phyloP scores from a whole-genome alignment of 23 tunicate species.

The Clavelina lepadiformis region DNA sequence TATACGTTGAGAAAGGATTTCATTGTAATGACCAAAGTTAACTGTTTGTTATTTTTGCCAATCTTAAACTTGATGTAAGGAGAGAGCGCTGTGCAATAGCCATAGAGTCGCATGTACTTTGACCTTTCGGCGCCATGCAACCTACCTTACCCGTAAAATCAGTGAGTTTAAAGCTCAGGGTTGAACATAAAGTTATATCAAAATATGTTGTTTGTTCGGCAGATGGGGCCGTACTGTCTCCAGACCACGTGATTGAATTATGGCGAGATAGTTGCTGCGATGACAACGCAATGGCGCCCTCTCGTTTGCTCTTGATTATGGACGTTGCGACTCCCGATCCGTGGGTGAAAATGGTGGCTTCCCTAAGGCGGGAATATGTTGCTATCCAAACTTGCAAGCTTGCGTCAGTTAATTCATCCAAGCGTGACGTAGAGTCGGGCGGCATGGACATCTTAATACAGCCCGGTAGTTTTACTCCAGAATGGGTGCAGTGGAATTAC shows the following conservation, averaged over 20 bases:
- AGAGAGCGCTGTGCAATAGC: no score
- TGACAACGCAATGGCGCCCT: conserved; percentile 6
- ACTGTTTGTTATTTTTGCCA: no score
- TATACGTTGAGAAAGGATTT: no score
- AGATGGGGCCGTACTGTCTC: conserved; percentile 43
- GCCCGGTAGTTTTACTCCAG: conserved; percentile 41
- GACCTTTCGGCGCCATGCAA: neutral
- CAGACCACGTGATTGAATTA: conserved; percentile 36
- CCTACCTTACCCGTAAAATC: neutral
- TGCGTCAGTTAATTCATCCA: neutral
- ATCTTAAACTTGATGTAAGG: no score
- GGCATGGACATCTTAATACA: neutral
- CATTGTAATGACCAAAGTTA: no score
- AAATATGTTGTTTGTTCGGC: neutral
- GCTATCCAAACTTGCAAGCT: conserved; percentile 37
- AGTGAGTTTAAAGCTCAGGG: neutral
- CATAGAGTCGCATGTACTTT: no score
- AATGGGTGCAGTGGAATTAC: conserved; percentile 61
- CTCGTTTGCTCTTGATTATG: conserved; percentile 36
- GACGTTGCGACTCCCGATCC: conserved; percentile 31
- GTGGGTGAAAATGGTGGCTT: conserved; percentile 35
- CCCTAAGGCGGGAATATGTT: conserved; percentile 37
- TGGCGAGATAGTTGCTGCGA: conserved; percentile 52
- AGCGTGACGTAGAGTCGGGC: conserved; percentile 28
- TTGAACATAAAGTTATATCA: neutral